Conservation (phyloP, 2,797 vertebrate genomes). For the Ataeniobius toweri region DNA sequence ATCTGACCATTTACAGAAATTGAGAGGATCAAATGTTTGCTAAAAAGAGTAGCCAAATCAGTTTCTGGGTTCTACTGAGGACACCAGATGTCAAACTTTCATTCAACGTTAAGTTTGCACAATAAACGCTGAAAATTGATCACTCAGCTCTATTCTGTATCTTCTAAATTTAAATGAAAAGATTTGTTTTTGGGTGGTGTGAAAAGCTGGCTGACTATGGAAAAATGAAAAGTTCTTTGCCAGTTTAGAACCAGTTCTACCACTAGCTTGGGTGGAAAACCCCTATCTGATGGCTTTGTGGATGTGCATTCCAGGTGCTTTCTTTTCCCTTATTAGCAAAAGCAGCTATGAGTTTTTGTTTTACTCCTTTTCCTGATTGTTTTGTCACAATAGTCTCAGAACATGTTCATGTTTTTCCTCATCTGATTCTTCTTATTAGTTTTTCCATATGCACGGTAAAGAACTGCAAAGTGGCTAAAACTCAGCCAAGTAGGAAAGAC, state of each 20-base stretch:
- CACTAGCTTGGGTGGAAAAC: conserved; percentile 7
- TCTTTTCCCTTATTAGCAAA: conserved; percentile 84
- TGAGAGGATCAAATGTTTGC: not conserved
- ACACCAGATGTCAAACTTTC: not conserved
- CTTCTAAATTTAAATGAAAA: not conserved
- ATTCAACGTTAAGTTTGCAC: not conserved
- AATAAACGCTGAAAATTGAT: not conserved
- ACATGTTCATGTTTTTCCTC: conserved; percentile 48
- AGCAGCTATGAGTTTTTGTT: conserved; percentile 70
- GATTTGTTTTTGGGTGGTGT: not conserved
- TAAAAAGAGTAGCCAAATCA: not conserved
- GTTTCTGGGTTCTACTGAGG: too few species aligned
- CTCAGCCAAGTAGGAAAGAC: conserved; percentile 90
- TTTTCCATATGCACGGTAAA: conserved; percentile 87
- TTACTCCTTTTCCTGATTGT: conserved; percentile 64
- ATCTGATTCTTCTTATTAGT: conserved; percentile 37
- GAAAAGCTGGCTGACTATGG: not conserved
- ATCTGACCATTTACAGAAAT: not conserved
- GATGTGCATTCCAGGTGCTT: conserved; percentile 99
- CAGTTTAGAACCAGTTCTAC: not conserved
- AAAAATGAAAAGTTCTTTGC: not conserved
- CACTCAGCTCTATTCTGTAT: not conserved
- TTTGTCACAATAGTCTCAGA: conserved; percentile 76
- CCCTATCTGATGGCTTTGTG: conserved; percentile 83
- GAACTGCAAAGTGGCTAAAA: conserved; percentile 82